Evolutionary conservation across 2,888 invertebrate species (phyloP), one percentile per base, ranked within the genome.

Genomic region (Zootermopsis nevadensis): DNA sequence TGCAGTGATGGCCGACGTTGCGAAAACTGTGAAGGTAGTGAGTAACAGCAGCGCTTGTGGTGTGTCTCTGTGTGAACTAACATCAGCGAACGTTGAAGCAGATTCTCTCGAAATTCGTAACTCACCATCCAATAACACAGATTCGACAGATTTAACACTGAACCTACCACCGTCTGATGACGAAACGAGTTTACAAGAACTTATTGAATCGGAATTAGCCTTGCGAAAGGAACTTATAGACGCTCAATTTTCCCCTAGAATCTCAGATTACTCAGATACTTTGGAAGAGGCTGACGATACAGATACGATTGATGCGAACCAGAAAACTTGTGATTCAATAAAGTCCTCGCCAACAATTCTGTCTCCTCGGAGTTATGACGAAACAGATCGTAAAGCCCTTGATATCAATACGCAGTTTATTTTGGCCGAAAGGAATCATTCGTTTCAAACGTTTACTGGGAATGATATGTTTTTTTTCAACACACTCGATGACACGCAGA

Each of bases 141-240:
- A 53, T n/a, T 31, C 55, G 27, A 12, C 81, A 31, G 81, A 82
- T 35, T 35, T 82, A 72, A 66, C 79, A n/a, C 67, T 77, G 19
- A 77, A 82, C 66, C 67, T 82, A 15, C 77, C 82, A 31, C 48
- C 77, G 24, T 79, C 82, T 15, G 69, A 81, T 27, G 82, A 82
- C 22, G 85, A 81, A 55, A 83, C 84, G 48, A 87, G 87, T 77
- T 84, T 87, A 48, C 87, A 87, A 84, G 86, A 87, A 84, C 85
- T 87, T 42, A 86, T 87, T 82, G 87, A 87, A 72, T 86, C 86
- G 27, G 87, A 87, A 81, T 84, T 87, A 69, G 86, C 86, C 12
- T 76, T 85, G 60, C 83, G 86, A 72, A 79, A 79, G 35, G 77
- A 77, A 31, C 27, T 82, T 10, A 76, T 76, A 33, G 76, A 77